These are phyloP conservation scores for Drosophila ohnishii DNA, from an alignment of 1,140 invertebrate genomes.

Conservation along the genomic window DNA sequence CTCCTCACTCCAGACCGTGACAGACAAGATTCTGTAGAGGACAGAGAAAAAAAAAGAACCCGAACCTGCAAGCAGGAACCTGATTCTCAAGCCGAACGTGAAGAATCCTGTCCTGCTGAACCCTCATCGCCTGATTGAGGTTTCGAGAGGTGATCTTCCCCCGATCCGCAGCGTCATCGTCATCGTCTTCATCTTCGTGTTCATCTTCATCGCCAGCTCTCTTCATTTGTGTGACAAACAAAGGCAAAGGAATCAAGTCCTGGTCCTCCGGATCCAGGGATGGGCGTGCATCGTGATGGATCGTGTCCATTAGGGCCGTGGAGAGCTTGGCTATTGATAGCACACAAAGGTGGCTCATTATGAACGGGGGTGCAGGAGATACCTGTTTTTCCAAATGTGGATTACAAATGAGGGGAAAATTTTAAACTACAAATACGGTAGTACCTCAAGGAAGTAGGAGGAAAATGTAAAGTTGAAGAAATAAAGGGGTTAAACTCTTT, in stretches of 20 bases:
- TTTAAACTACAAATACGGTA: no score
- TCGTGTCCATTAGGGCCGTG: conserved; percentile 37
- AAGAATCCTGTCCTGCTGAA: conserved; percentile 34
- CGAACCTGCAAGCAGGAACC: conserved; percentile 22
- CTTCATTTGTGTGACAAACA: conserved; percentile 79
- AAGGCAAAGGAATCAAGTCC: conserved; percentile 42
- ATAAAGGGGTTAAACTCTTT: not conserved
- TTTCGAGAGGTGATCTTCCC: conserved; percentile 63
- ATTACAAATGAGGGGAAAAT: conserved; percentile 1
- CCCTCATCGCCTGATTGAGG: conserved; percentile 65
- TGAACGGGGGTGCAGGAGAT: conserved; percentile 4
- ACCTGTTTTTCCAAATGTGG: not conserved
- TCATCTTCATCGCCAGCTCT: conserved; percentile 62
- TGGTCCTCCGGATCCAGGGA: not conserved
- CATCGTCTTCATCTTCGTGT: conserved; percentile 22
- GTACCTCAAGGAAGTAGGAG: no score
- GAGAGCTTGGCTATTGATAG: conserved; percentile 23
- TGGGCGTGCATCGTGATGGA: conserved; percentile 29
- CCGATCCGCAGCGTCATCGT: conserved; percentile 39
- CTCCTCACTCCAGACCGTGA: conserved; percentile 42
- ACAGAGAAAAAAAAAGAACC: conserved; percentile 3
- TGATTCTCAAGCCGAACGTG: conserved; percentile 17
- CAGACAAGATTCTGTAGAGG: conserved; percentile 47
- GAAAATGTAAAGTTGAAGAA: not conserved
- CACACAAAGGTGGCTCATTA: conserved; percentile 16